phyloP scores from a whole-genome alignment of 2,888 invertebrate species.

The Drepanosiphum platanoidis region DNA sequence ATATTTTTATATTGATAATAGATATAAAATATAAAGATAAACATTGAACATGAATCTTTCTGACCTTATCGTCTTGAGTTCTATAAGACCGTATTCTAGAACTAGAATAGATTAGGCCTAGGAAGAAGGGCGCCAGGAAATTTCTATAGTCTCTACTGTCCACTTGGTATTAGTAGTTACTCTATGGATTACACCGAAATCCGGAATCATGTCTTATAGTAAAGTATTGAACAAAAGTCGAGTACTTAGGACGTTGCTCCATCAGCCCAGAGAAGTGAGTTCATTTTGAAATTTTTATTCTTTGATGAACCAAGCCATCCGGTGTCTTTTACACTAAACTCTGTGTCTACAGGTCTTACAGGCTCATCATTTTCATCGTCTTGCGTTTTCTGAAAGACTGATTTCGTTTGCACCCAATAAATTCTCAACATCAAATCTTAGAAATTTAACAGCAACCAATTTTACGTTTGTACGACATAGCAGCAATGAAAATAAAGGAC shows the following conservation, averaged over 20 bases:
- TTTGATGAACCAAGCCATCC: neutral
- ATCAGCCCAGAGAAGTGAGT: conserved; percentile 6
- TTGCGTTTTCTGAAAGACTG: neutral
- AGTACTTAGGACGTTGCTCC: neutral
- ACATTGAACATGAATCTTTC: too few species aligned
- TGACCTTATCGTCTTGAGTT: too few species aligned
- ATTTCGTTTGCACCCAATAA: neutral
- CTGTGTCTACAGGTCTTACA: neutral
- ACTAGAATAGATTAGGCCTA: too few species aligned
- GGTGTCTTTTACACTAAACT: neutral
- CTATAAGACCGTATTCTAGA: too few species aligned
- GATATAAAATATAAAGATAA: too few species aligned
- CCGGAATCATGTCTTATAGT: conserved; percentile 31
- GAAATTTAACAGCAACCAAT: neutral
- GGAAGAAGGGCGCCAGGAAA: too few species aligned
- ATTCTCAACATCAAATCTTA: neutral
- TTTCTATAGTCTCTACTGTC: too few species aligned
- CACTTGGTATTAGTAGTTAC: neutral
- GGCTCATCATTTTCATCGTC: conserved; percentile 8
- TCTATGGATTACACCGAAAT: neutral
- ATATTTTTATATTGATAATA: too few species aligned
- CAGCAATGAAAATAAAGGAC: neutral
- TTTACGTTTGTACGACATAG: conserved; percentile 34
- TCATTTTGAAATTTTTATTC: neutral
- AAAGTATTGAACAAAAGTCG: conserved; percentile 25